Conservation (phyloP, 2,797 vertebrate species). For the Calcarius lapponicus region DNA sequence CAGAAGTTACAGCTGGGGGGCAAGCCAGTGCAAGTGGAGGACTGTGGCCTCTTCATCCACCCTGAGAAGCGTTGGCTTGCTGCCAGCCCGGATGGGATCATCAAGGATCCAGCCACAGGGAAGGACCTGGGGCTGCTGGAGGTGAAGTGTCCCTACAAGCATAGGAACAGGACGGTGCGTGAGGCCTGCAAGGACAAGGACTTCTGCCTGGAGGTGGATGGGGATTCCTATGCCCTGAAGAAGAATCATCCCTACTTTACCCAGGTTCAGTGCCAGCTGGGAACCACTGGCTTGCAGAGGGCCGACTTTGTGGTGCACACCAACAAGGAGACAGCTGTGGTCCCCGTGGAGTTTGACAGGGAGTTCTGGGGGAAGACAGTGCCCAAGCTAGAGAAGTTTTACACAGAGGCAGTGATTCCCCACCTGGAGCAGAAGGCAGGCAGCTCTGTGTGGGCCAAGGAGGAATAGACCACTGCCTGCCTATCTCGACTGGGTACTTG, state of each 20-base stretch:
- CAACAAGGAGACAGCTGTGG: conserved; percentile 72
- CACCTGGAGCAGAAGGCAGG: conserved; percentile 28
- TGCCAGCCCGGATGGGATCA: conserved; percentile 83
- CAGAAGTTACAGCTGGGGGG: conserved; percentile 52
- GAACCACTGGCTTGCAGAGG: conserved; percentile 58
- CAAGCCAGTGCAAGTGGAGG: conserved; percentile 65
- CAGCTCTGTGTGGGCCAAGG: not conserved
- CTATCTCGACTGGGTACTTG: fast-evolving
- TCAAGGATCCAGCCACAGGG: conserved; percentile 69
- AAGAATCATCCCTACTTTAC: conserved; percentile 80
- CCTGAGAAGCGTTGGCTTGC: conserved; percentile 77
- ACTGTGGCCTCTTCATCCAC: conserved; percentile 83
- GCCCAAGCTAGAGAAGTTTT: conserved; percentile 81
- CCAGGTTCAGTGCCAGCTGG: conserved; percentile 85
- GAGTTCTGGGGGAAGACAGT: conserved; percentile 75
- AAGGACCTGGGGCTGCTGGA: conserved; percentile 77
- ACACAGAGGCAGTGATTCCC: conserved; percentile 75
- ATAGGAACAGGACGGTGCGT: conserved; percentile 70
- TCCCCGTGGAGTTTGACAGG: conserved; percentile 76
- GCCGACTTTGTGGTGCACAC: conserved; percentile 82
- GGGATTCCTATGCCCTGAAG: conserved; percentile 73
- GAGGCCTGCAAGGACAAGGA: conserved; percentile 79
- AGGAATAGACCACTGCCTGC: conserved; percentile 54
- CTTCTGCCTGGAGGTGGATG: conserved; percentile 78
- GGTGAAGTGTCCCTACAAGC: conserved; percentile 87